Evolutionary conservation across 1,140 invertebrate species (phyloP), one percentile per base, ranked within the genome.

Genomic region (Elymnias hypermnestra): DNA sequence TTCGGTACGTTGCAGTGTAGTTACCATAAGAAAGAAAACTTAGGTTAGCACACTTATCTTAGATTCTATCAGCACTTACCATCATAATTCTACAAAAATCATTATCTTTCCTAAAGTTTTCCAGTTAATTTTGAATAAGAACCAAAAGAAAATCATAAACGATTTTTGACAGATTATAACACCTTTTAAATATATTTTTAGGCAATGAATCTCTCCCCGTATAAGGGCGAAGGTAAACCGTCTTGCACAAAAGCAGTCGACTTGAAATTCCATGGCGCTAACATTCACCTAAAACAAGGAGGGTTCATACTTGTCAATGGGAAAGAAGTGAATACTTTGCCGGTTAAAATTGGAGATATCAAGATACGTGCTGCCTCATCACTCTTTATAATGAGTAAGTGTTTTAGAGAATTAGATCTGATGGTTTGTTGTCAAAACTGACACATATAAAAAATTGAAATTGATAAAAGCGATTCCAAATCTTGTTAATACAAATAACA

Each of bases 241-340:
- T 94, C 94, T 0, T 97, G 95, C 67, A 96, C 94, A 0, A 95
- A 94, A 70, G 89, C 93, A 0, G 89, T 96, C 0, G 94, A 89
- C 0, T 79, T 97, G 8, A 76, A 72, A 8, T 57, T 87, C 29
- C 76, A 81, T 0, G 84, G 85, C 1, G 79, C 82, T 25, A 76
- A 66, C 0, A 88, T 96, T 1, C 90, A 92, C 43, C 62, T 96
- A 26, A 93, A 93, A 63, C 94, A 95, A 63, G 90, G 91, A 37
- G 87, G 90, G 1, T 86, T 90, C 21, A 88, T 94, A 1, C 69
- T 89, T 0, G 77, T 95, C 2, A 93, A 95, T 66, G 91, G 91
- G 0, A 87, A 91, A 47, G 92, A 94, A 28, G 77, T 95, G 3
- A 86, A 78, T 0, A 85, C 88, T 13, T 65, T 95, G 7, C 94